Evolutionary conservation across 2,113 vertebrate species (phyloP).

Genomic region (Chaetorhynchus papuensis): DNA sequence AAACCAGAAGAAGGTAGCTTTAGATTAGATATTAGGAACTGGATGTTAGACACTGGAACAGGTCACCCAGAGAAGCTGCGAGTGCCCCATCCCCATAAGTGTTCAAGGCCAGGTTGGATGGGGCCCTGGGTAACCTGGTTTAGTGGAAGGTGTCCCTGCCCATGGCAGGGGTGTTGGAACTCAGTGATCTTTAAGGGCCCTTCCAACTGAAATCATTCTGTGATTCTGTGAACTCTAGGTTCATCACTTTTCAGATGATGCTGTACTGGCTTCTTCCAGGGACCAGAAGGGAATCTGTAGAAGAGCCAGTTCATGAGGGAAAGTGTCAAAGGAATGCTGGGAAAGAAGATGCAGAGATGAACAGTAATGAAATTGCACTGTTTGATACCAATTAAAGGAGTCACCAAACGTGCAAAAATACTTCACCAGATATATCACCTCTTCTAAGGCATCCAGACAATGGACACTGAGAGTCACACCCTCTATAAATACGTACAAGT

Average conservation of each 20-base stretch:
- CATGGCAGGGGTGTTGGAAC: background rate
- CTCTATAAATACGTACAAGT: background rate
- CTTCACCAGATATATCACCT: background rate
- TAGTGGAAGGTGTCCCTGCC: background rate
- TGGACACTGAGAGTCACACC: background rate
- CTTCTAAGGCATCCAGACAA: background rate
- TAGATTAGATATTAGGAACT: background rate
- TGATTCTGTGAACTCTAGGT: background rate
- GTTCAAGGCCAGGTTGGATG: background rate
- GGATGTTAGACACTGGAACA: background rate
- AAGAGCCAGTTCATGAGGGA: background rate
- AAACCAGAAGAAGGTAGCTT: background rate
- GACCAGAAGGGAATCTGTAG: background rate
- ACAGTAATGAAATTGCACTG: background rate
- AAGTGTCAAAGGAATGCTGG: background rate
- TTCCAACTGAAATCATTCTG: background rate
- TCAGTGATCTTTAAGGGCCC: accelerated
- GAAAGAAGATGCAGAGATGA: background rate
- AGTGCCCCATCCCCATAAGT: accelerated
- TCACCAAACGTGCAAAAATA: background rate
- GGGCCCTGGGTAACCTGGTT: background rate
- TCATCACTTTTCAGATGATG: background rate
- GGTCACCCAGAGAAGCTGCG: background rate
- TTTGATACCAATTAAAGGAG: background rate
- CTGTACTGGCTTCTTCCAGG: background rate